Conservation (phyloP, 1,140 invertebrate genomes). For the Campoletis sonorensis region DNA sequence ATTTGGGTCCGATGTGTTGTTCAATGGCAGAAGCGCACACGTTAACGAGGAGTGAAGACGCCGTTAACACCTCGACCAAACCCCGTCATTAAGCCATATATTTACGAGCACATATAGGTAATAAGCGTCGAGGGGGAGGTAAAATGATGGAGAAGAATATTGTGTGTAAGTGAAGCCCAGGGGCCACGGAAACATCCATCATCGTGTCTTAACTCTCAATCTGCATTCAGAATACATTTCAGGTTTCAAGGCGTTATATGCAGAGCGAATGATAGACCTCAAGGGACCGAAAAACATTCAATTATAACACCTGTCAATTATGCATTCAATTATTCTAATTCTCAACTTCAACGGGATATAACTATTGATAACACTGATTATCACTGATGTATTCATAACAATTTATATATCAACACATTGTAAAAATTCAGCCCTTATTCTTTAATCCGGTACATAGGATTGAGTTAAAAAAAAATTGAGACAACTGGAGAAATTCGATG, state of each 20-base stretch:
- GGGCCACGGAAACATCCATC: conserved; percentile 52
- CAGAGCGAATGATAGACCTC: not conserved
- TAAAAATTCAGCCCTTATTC: not conserved
- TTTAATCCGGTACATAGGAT: not conserved
- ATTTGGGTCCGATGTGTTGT: too few relatives aligned
- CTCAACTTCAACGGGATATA: not conserved
- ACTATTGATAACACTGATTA: too few relatives aligned
- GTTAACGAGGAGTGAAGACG: conserved; percentile 52
- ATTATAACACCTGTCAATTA: conserved; percentile 14
- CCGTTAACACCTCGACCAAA: conserved; percentile 56
- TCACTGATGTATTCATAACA: too few relatives aligned
- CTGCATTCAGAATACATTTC: conserved; percentile 29
- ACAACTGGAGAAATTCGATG: not conserved
- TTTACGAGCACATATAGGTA: conserved; percentile 53
- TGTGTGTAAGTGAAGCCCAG: conserved; percentile 7
- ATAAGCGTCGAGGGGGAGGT: conserved; percentile 49
- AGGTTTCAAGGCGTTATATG: conserved; percentile 5
- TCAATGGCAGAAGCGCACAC: not conserved
- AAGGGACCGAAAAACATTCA: not conserved
- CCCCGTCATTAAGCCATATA: conserved; percentile 59
- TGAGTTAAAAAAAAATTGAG: too few relatives aligned
- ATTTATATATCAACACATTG: not conserved
- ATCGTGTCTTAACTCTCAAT: conserved; percentile 42
- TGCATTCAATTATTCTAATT: not conserved
- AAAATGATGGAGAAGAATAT: conserved; percentile 5